A percentile compares a stretch with the other conserved stretches of the same genome.
phyloP scores from a whole-genome alignment of 2,888 invertebrate species.

The Plutella xylostella region DNA sequence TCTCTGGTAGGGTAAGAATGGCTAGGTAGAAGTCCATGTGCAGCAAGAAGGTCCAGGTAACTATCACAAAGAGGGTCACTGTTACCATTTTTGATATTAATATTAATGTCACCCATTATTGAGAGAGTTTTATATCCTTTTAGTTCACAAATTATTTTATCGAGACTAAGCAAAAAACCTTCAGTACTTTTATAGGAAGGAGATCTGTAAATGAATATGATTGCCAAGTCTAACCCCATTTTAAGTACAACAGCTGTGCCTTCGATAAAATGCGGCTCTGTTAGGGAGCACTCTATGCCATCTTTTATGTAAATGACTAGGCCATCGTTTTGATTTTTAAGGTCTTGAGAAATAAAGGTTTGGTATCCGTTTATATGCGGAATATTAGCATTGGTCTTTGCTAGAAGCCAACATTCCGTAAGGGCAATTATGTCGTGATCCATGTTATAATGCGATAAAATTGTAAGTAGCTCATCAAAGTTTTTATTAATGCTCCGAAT shows the following conservation, averaged over 20 bases:
- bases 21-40: background rate
- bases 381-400: too few species aligned
- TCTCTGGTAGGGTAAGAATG: background rate
- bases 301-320: constrained; percentile 1
- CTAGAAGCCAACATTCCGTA: too few species aligned
- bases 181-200: background rate
- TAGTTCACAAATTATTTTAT: background rate
- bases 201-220: constrained; percentile 4
- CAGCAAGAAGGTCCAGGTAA: background rate
- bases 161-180: constrained; percentile 1
- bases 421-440: too few species aligned
- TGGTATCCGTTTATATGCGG: too few species aligned
- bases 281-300: background rate
- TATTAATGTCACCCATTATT: constrained; percentile 2
- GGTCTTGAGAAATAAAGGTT: too few species aligned
- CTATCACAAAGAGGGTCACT: background rate
- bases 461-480: too few species aligned
- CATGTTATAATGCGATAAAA: too few species aligned
- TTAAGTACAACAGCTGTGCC: constrained; percentile 1
- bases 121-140: background rate
- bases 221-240: background rate
- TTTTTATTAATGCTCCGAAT: too few species aligned
- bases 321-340: constrained; percentile 6
- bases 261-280: background rate
- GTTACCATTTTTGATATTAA: background rate